These are phyloP conservation scores for Nomada fucata DNA, from an alignment of 2,888 invertebrate species.

Conservation along the genomic window DNA sequence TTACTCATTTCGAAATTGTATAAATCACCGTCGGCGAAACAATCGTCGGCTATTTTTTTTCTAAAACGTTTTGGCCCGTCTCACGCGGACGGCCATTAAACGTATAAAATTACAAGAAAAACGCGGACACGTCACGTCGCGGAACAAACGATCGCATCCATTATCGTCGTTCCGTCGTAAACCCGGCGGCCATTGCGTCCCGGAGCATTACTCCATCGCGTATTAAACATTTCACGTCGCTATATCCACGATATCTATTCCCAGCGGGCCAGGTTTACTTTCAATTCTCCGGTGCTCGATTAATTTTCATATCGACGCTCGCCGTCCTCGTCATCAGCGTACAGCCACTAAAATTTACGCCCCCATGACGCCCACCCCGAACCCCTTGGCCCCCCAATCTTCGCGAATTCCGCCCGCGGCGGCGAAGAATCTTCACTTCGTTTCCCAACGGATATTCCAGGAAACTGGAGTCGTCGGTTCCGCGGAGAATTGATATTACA, in stretches of 20 bases:
- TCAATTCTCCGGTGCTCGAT: slow-evolving; percentile 70
- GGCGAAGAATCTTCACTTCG: slow-evolving; percentile 20
- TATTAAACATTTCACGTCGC: slow-evolving; percentile 59
- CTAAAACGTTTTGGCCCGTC: slow-evolving; percentile 6
- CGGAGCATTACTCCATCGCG: slow-evolving; percentile 32
- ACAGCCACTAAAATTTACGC: slow-evolving; percentile 7
- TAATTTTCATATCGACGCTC: slow-evolving; percentile 67
- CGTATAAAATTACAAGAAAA: slow-evolving; percentile 67
- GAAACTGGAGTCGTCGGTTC: slow-evolving; percentile 9
- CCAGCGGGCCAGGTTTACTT: slow-evolving; percentile 66
- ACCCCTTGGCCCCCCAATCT: slow-evolving; percentile 41
- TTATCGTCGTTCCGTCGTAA: slow-evolving; percentile 65
- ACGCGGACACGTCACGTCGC: slow-evolving; percentile 63
- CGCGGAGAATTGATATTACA: slow-evolving; percentile 19
- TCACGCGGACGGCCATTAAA: slow-evolving; percentile 48
- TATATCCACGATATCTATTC: slow-evolving; percentile 49
- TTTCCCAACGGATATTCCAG: not conserved
- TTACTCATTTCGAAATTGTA: slow-evolving; percentile 41
- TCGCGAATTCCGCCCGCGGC: slow-evolving; percentile 51
- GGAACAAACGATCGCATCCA: slow-evolving; percentile 69
- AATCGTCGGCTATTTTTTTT: slow-evolving; percentile 49
- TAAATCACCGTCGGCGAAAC: slow-evolving; percentile 60
- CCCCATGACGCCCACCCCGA: too few relatives aligned
- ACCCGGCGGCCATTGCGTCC: slow-evolving; percentile 56
- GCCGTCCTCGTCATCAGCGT: slow-evolving; percentile 16